Evolutionary conservation across 2,113 vertebrate genomes (phyloP).

Genomic region (Numida meleagris): DNA sequence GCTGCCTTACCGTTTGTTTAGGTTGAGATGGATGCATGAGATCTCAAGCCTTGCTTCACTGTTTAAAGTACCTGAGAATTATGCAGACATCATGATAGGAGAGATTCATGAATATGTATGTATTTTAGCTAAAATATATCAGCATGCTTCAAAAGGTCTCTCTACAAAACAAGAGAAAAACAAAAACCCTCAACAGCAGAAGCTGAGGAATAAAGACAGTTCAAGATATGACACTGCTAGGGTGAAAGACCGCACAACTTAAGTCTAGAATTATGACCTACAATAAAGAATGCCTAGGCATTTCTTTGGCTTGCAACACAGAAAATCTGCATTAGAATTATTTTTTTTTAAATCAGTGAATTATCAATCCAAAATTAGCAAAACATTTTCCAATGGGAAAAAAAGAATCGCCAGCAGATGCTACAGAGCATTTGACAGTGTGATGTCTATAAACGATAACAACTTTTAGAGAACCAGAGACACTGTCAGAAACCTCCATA

Average conservation of each 20-base stretch:
- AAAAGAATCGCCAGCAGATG: not conserved
- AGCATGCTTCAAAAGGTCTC: not conserved
- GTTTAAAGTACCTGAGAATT: constrained; percentile 37
- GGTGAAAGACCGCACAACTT: not conserved
- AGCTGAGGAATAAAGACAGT: not conserved
- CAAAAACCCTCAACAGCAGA: not conserved
- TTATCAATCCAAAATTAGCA: not conserved
- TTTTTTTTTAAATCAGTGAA: not conserved
- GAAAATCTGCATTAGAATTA: not conserved
- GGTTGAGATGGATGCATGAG: not conserved
- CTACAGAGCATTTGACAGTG: not conserved
- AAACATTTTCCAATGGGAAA: not conserved
- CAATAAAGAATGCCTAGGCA: not conserved
- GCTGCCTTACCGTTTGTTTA: not conserved
- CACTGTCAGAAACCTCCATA: not conserved
- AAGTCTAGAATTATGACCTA: not conserved
- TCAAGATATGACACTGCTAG: not conserved
- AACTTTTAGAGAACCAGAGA: not conserved
- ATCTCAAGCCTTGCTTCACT: constrained; percentile 13
- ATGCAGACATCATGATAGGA: not conserved
- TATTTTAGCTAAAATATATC: constrained; percentile 17
- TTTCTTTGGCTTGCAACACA: not conserved
- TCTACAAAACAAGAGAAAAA: not conserved
- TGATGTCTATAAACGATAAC: not conserved
- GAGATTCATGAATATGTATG: constrained; percentile 17